phyloP scores from a whole-genome alignment of 2,888 invertebrate genomes.

The Trachelus tabidus region DNA sequence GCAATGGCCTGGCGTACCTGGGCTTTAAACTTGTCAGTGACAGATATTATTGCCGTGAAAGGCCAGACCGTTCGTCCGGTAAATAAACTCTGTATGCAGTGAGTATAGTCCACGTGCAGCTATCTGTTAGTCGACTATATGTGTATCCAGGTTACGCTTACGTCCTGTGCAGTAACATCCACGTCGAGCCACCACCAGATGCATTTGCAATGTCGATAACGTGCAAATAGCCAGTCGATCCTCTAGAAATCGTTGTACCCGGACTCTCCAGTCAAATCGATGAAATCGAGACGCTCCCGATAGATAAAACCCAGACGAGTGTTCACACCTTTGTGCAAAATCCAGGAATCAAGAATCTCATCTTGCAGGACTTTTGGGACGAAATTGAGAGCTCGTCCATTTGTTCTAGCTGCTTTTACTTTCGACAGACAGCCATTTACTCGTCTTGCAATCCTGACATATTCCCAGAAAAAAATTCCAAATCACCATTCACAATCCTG shows the following conservation, averaged over 20 bases:
- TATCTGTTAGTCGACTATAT: background rate
- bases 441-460: background rate
- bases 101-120: background rate
- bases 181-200: background rate
- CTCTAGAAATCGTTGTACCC: background rate
- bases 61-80: background rate
- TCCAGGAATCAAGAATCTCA: background rate
- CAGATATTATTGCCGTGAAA: constrained; percentile 12
- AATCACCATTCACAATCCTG: background rate
- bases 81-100: constrained; percentile 4
- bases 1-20: background rate
- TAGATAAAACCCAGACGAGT: background rate
- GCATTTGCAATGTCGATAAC: background rate
- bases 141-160: background rate
- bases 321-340: background rate
- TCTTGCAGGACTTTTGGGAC: background rate
- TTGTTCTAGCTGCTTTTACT: background rate
- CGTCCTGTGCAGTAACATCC: background rate
- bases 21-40: constrained; percentile 15
- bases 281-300: background rate
- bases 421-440: too few relatives aligned
- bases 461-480: background rate
- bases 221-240: background rate
- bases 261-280: background rate
- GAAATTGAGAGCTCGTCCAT: background rate